Evolutionary conservation across 23 tunicate genomes (phyloP), one percentile per base, ranked within the genome.

Genomic region (Ascidia mentula): DNA sequence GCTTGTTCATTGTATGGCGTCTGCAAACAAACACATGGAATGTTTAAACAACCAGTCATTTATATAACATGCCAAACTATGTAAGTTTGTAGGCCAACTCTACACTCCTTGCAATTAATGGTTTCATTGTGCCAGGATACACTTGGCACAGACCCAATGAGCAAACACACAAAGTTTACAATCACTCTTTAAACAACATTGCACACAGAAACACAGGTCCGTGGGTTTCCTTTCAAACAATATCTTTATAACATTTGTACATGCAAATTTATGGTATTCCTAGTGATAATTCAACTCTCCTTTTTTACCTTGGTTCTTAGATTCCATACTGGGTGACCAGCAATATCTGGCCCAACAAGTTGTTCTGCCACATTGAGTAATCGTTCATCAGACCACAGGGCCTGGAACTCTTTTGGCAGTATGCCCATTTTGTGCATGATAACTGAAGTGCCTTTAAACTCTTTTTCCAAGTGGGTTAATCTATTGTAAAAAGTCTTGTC

Each of bases 271-370:
- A n/a, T n/a, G n/a, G n/a, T n/a, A n/a, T n/a, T n/a, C n/a, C n/a
- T n/a, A n/a, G n/a, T n/a, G n/a, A n/a, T n/a, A n/a, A n/a, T n/a
- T n/a, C n/a, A n/a, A n/a, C n/a, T n/a, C n/a, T n/a, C n/a, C n/a
- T n/a, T n/a, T n/a, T n/a, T n/a, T 37, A 91, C 97, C 97, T 93
- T 93, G 39, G 89, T 84, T 32, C 98, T 61, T 32, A 93, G 80
- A 72, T 93, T 93, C 98, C 98, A 93, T 17, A 93, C 98, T 28
- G 98, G 98, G 72, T 93, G 98, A 35, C 98, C 98, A 36, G 98
- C 98, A 20, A 93, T 84, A 12, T 93, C 98, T 0, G 98, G 98
- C 9, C 98, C 98, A 38, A 93, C 74, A 0, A 93, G 70, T 38
- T 93, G 98, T 73, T 93, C 98, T 17, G 80, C 93, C n/a, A 90